Percentiles rank a stretch among this genome's conserved stretches.
These are phyloP conservation scores for Malaclemys terrapin DNA, from an alignment of 2,113 vertebrate species.

Conservation along the genomic window DNA sequence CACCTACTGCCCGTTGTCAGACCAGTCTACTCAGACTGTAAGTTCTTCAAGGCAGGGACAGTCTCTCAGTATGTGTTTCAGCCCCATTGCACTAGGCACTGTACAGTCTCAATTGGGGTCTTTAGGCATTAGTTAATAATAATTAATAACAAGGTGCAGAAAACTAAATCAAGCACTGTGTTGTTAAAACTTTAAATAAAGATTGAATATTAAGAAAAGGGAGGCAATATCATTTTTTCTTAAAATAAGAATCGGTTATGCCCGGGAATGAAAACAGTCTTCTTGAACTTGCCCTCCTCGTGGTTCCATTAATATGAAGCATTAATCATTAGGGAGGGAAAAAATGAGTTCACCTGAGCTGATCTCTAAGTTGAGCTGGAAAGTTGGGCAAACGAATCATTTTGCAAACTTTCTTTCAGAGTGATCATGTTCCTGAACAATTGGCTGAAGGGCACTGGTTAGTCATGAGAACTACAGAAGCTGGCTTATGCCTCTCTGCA, in stretches of 20 bases:
- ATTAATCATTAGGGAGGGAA: constrained; percentile 65
- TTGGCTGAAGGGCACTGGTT: constrained; percentile 39
- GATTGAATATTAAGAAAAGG: neutral
- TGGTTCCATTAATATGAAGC: constrained; percentile 58
- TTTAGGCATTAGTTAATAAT: neutral
- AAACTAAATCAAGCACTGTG: neutral
- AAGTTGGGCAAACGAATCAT: constrained; percentile 50
- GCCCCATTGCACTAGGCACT: neutral
- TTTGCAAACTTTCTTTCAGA: constrained; percentile 47
- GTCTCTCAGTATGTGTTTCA: neutral
- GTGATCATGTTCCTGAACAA: constrained; percentile 44
- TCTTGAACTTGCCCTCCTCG: constrained; percentile 40
- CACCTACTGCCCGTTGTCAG: accelerated
- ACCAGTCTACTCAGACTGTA: neutral
- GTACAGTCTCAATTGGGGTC: accelerated
- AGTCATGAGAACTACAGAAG: neutral
- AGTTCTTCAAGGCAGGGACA: neutral
- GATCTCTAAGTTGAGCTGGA: constrained; percentile 37
- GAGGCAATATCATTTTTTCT: constrained; percentile 19
- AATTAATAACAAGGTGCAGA: neutral
- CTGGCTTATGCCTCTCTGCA: neutral
- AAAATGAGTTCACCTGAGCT: constrained; percentile 68
- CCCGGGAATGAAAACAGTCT: constrained; percentile 24
- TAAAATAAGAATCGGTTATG: constrained; percentile 41
- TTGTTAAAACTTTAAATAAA: neutral